phyloP scores from a whole-genome alignment of 2,888 invertebrate genomes.

The Xanthia icteritia region DNA sequence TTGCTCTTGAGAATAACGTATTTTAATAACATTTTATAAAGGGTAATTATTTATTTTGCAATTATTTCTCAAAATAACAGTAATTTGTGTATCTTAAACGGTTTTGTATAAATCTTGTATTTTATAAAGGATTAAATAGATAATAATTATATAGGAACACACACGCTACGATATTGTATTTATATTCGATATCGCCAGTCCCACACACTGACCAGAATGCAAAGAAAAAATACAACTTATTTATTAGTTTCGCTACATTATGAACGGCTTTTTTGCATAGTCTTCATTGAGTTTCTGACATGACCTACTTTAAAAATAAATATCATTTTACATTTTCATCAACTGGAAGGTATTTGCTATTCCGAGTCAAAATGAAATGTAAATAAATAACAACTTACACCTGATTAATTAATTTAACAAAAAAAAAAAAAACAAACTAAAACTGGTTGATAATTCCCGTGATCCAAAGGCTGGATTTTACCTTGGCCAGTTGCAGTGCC shows the following conservation, averaged over 20 bases:
- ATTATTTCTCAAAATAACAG: no score
- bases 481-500: neutral
- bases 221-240: conserved; percentile 4
- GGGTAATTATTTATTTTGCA: no score
- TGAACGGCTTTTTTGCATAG: neutral
- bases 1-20: neutral
- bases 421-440: no score
- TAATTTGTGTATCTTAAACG: neutral
- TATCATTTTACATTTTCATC: neutral
- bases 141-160: neutral
- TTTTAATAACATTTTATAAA: no score
- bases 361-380: neutral
- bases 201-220: neutral
- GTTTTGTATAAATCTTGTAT: neutral
- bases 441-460: no score
- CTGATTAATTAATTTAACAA: no score
- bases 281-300: no score
- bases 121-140: neutral
- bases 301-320: neutral
- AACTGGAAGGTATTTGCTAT: neutral
- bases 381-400: neutral
- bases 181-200: neutral
- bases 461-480: neutral
- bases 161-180: neutral
- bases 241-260: conserved; percentile 1